These are phyloP conservation scores for Palaemon carinicauda DNA, from an alignment of 1,140 invertebrate genomes.

Conservation along the genomic window DNA sequence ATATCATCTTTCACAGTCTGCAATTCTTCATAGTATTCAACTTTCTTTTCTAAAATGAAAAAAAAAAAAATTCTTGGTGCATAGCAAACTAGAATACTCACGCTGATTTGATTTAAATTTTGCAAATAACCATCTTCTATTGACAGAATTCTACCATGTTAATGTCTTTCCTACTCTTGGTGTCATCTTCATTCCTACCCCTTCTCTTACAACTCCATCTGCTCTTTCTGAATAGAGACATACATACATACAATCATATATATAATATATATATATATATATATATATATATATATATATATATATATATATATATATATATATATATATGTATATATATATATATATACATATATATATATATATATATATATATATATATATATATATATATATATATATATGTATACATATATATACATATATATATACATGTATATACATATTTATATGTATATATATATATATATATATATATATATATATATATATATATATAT, in stretches of 20 bases:
- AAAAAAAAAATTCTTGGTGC: too few species aligned
- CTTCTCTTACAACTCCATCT: too few species aligned
- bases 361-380: background rate
- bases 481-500: background rate
- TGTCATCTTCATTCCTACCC: too few species aligned
- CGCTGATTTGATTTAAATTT: too few species aligned
- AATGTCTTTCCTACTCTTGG: too few species aligned
- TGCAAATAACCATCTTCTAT: too few species aligned
- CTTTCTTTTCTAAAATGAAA: too few species aligned
- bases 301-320: slow-evolving; percentile 2
- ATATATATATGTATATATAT: background rate
- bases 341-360: background rate
- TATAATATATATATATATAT: slow-evolving; percentile 2
- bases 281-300: slow-evolving; percentile 2
- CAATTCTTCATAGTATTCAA: too few species aligned
- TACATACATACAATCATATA: background rate
- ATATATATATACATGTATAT: background rate
- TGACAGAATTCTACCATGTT: too few species aligned
- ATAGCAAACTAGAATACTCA: too few species aligned
- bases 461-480: background rate
- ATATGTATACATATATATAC: background rate
- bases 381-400: background rate
- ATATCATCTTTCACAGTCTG: too few species aligned
- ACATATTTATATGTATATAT: background rate
- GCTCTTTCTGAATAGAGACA: too few species aligned